These are phyloP conservation scores for Antheraea yamamai DNA, from an alignment of 2,888 invertebrate species.

Conservation along the genomic window DNA sequence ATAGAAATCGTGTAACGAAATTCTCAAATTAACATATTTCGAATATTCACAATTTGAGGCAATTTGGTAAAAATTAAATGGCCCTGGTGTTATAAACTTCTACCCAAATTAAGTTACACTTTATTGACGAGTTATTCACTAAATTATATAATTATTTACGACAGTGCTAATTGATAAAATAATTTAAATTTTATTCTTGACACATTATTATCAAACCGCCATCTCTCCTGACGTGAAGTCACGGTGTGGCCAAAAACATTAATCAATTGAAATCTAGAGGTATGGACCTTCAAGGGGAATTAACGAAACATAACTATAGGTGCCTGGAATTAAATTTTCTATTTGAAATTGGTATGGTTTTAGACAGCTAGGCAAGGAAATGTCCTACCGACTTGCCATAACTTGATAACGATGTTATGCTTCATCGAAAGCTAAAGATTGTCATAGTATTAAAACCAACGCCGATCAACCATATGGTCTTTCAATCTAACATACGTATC, in stretches of 20 bases:
- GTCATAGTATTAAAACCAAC: not conserved
- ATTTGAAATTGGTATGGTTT: not conserved
- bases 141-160: not conserved
- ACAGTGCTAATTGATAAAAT: no score
- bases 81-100: conserved; percentile 27
- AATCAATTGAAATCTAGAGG: not conserved
- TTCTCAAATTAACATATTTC: conserved; percentile 35
- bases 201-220: not conserved
- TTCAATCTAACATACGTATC: no score
- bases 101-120: conserved; percentile 19
- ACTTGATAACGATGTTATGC: not conserved
- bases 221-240: not conserved
- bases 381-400: not conserved
- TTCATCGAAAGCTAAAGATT: not conserved
- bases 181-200: not conserved
- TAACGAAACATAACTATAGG: not conserved
- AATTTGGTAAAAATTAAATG: conserved; percentile 28
- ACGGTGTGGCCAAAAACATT: not conserved
- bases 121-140: not conserved
- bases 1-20: conserved; percentile 51
- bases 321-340: not conserved
- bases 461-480: no score
- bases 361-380: not conserved
- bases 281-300: not conserved
- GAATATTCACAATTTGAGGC: conserved; percentile 22